A percentile compares a stretch with the other conserved stretches of the same genome.
Evolutionary conservation across 2,888 invertebrate species (phyloP).

Genomic region (Homarus gammarus): DNA sequence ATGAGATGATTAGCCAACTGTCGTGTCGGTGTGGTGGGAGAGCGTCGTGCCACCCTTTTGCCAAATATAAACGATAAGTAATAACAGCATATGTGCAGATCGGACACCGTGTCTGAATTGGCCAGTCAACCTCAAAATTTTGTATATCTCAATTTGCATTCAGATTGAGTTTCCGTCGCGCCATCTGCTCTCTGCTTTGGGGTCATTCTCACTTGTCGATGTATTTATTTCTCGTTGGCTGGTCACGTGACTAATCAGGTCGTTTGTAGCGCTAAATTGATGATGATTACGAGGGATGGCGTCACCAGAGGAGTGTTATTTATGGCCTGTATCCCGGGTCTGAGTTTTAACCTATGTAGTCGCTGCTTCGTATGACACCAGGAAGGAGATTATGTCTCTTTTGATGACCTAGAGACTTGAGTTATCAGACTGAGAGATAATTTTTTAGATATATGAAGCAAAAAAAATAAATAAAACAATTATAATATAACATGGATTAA

Average conservation of each 20-base stretch:
- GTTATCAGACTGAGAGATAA: too few species aligned
- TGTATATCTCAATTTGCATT: conserved; percentile 64
- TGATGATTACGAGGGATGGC: not conserved
- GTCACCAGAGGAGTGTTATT: not conserved
- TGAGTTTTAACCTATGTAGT: too few species aligned
- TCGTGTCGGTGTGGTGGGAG: not conserved
- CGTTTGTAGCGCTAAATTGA: not conserved
- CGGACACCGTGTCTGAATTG: conserved; percentile 57
- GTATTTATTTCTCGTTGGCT: conserved; percentile 23
- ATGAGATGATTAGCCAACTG: not conserved
- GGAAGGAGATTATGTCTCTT: too few species aligned
- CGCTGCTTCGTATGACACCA: too few species aligned
- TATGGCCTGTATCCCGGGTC: not conserved
- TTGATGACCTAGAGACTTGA: too few species aligned
- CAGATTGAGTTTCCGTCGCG: conserved; percentile 58
- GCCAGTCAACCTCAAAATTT: conserved; percentile 64
- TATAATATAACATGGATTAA: too few species aligned
- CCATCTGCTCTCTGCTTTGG: conserved; percentile 49
- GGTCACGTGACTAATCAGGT: conserved; percentile 33
- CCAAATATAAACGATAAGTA: conserved; percentile 41
- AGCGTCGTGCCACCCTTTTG: not conserved
- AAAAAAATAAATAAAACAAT: too few species aligned
- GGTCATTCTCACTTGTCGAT: conserved; percentile 22
- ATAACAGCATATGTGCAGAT: conserved; percentile 48
- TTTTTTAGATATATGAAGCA: too few species aligned